These are phyloP conservation scores for Characodon lateralis DNA, from an alignment of 2,797 vertebrate genomes.

Conservation along the genomic window DNA sequence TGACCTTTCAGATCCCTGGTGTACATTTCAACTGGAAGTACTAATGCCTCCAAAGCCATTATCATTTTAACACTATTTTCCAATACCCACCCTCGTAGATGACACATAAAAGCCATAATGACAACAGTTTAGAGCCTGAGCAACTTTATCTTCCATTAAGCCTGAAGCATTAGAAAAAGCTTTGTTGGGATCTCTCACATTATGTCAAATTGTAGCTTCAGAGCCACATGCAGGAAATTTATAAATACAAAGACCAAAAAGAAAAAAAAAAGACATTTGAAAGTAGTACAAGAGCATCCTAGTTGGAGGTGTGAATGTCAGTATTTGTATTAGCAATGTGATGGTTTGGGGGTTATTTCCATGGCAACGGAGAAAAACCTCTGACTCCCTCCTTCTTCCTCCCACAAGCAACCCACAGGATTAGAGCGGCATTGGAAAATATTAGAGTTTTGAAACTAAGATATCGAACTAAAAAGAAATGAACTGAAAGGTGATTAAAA, in stretches of 20 bases:
- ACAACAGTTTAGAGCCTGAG: constrained; percentile 18
- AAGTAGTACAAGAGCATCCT: not conserved
- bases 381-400: constrained; percentile 7
- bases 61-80: not conserved
- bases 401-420: constrained; percentile 1
- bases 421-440: not conserved
- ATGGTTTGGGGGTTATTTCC: constrained; percentile 10
- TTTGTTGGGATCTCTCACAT: constrained; percentile 31
- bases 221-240: constrained; percentile 21
- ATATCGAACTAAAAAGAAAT: not conserved
- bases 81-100: not conserved
- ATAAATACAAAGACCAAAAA: constrained; percentile 26
- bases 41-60: not conserved
- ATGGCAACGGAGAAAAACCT: constrained; percentile 6
- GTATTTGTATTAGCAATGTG: not conserved
- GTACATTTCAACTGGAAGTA: not conserved
- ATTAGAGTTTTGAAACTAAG: not conserved
- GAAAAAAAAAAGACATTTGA: not conserved
- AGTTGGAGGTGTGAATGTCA: constrained; percentile 8
- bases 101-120: constrained; percentile 26
- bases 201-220: constrained; percentile 34
- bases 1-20: not conserved
- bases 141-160: constrained; percentile 23
- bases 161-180: constrained; percentile 1
- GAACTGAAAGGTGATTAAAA: not conserved